These are phyloP conservation scores for Laothoe populi DNA, from an alignment of 2,888 invertebrate genomes.

Conservation along the genomic window DNA sequence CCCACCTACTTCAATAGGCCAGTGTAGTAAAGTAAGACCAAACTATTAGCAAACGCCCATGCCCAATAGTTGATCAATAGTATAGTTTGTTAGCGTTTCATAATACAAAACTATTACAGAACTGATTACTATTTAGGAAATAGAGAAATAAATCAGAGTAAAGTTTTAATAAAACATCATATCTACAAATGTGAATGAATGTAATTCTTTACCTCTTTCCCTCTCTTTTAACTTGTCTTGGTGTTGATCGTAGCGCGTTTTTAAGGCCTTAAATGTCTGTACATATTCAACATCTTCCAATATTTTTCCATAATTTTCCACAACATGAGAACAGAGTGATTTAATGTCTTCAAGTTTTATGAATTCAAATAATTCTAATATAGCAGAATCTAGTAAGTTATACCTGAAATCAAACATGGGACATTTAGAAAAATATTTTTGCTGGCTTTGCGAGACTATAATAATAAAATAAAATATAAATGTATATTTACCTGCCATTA, in stretches of 20 bases:
- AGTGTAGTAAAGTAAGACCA: no score
- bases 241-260: constrained; percentile 95
- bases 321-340: constrained; percentile 95
- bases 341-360: constrained; percentile 97
- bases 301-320: constrained; percentile 97
- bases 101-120: no score
- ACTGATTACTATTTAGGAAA: no score
- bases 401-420: constrained; percentile 83
- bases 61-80: no score
- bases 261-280: constrained; percentile 97
- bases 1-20: no score
- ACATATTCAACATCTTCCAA: constrained; percentile 98
- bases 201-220: constrained; percentile 86
- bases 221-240: constrained; percentile 95
- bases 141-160: no score
- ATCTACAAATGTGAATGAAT: not conserved
- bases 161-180: not conserved
- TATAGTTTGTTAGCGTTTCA: no score
- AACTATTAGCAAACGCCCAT: no score
- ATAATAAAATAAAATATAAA: not conserved
- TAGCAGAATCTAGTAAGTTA: constrained; percentile 99
- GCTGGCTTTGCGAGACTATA: not conserved
- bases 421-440: not conserved
- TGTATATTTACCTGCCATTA: constrained; percentile 89
- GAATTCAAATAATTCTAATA: constrained; percentile 99